A percentile compares a stretch with the other conserved stretches of the same genome.
Conservation (phyloP, 2,888 invertebrate genomes). For the Atherix ibis region DNA sequence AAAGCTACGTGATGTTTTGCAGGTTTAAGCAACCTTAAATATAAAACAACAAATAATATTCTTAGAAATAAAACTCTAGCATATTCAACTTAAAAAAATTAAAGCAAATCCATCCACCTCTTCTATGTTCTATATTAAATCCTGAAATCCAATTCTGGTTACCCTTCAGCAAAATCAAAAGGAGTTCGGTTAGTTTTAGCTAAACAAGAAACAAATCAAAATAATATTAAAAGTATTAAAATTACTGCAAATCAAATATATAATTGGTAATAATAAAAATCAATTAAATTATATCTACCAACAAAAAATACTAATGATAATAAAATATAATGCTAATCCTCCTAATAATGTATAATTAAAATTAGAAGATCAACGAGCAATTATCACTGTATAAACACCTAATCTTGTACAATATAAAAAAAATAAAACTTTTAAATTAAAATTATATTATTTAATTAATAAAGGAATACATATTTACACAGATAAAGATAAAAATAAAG, state of each 20-base stretch:
- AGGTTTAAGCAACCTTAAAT: too few relatives aligned
- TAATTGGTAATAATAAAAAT: constrained; percentile 36
- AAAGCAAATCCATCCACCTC: constrained; percentile 53
- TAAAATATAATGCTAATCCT: constrained; percentile 47
- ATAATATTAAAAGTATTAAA: constrained; percentile 38
- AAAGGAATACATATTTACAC: constrained; percentile 44
- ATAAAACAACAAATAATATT: constrained; percentile 40
- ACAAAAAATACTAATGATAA: constrained; percentile 42
- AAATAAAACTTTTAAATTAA: constrained; percentile 45
- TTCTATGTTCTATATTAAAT: constrained; percentile 63
- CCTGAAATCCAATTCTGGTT: constrained; percentile 64
- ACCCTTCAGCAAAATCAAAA: constrained; percentile 63
- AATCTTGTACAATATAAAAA: constrained; percentile 48
- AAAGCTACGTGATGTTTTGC: too few relatives aligned
- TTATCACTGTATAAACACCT: constrained; percentile 46
- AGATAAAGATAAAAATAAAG: constrained; percentile 42
- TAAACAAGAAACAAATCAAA: constrained; percentile 43
- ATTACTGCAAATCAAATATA: constrained; percentile 39
- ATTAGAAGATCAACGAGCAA: constrained; percentile 53
- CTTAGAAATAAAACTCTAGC: constrained; percentile 53
- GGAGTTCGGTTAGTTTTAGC: constrained; percentile 59
- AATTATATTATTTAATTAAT: constrained; percentile 37
- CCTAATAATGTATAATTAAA: constrained; percentile 58
- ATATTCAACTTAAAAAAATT: constrained; percentile 58
- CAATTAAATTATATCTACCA: constrained; percentile 38